Base-by-base conservation (phyloP, 2,113 vertebrate species). In the Pseudorectes ferrugineus region DNA sequence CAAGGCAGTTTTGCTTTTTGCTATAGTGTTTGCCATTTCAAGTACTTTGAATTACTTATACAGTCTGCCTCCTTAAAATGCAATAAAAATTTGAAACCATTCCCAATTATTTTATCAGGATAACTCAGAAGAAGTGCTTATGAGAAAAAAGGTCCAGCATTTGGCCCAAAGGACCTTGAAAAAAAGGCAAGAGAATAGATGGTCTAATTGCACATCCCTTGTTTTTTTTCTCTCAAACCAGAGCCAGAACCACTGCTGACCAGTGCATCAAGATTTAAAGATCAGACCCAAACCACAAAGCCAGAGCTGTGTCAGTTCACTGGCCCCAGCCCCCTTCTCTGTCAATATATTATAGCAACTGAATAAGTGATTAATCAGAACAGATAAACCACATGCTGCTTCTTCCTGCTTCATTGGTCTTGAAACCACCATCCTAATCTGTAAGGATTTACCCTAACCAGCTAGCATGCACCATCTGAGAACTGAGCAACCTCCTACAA, bases 341-440 rank as follows among this genome's bases (percentile, higher is more conserved):
- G 65, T 33, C 40, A 72, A 57, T 76, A 68, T 51, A 54, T 86
- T 80, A 86, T 9, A 62, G 46, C n/a, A 88, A 62, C 46, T 9
- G 28, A 86, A 4, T 63, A 40, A 90, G 21, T 24, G 46, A 95
- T 95, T 80, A 85, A 89, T 51, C 73, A 63, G 11, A 52, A 86
- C 25, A 81, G 73, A 95, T 55, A 65, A 93, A 83, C 29, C 49
- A 76, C 81, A 93, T 20, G 38, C 71, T 91, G 71, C n/a, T 62
- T 26, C 12, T 51, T 94, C 54, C 82, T 70, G n/a, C 26, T 70
- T 83, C 77, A 81, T 5, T 71, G 66, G 26, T 48, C 83, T n/a
- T 77, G 63, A 87, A 96, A 81, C 29, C 85, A 78, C 88, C 89
- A 65, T 52, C 57, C 59, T 90, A 82, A 92, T 92, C 96, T 79